A percentile compares a stretch with the other conserved stretches of the same genome.
These are phyloP conservation scores for Brachionus asplanchnoidis DNA, from an alignment of 1,140 invertebrate species.

Conservation along the genomic window DNA sequence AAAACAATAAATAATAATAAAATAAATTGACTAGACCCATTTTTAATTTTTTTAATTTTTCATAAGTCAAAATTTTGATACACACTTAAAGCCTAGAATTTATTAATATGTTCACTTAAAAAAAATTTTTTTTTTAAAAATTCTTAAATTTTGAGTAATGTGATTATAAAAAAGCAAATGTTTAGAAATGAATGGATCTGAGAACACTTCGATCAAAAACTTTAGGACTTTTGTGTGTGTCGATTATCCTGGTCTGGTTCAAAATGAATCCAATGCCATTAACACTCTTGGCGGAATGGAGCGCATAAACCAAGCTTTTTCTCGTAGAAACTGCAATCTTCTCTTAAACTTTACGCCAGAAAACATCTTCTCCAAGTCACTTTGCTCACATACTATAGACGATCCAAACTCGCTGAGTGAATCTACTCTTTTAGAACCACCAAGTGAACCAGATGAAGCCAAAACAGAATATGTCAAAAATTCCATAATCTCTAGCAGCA, in stretches of 20 bases:
- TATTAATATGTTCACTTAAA: not conserved
- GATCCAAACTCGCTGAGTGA: not conserved
- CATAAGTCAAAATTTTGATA: not conserved
- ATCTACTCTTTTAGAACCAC: not conserved
- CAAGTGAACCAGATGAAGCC: not conserved
- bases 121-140: not conserved
- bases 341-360: constrained; percentile 23
- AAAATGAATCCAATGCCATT: constrained; percentile 8
- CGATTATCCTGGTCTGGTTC: constrained; percentile 22
- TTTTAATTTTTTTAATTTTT: too few species aligned
- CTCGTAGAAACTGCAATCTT: not conserved
- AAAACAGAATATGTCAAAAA: not conserved
- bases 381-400: not conserved
- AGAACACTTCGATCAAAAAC: not conserved
- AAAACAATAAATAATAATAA: too few species aligned
- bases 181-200: not conserved
- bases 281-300: constrained; percentile 19
- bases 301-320: constrained; percentile 10
- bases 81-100: not conserved
- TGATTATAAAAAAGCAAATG: not conserved
- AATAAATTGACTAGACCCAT: too few species aligned
- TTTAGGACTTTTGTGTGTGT: constrained; percentile 11
- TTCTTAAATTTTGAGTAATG: not conserved
- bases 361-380: constrained; percentile 22
- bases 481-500: not conserved